Evolutionary conservation across 2,888 invertebrate genomes (phyloP).

Genomic region (Cheilosia grossa): DNA sequence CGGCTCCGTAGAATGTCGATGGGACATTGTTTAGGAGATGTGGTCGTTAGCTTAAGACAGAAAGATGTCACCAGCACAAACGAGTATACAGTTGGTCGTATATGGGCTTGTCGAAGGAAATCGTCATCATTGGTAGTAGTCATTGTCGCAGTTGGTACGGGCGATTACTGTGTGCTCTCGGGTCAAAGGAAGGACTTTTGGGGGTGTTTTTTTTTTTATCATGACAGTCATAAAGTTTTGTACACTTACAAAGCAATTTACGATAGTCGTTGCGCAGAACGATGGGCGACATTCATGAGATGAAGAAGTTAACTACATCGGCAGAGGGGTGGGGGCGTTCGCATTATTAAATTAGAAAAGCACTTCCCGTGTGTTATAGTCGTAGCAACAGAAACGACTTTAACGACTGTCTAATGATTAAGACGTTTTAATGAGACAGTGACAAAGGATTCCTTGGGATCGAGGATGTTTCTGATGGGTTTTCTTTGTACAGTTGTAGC

Average conservation of each 20-base stretch:
- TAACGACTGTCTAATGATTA: conserved; percentile 32
- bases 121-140: conserved; percentile 9
- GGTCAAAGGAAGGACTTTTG: conserved; percentile 22
- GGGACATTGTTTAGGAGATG: background rate
- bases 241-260: conserved; percentile 43
- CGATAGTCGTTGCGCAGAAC: conserved; percentile 8
- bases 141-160: conserved; percentile 35
- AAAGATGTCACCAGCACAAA: background rate
- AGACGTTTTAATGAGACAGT: conserved; percentile 29
- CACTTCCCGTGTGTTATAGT: background rate
- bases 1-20: conserved; percentile 15
- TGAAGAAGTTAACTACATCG: conserved; percentile 35
- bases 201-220: conserved; percentile 10
- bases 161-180: conserved; percentile 40
- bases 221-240: conserved; percentile 33
- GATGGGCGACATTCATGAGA: conserved; percentile 5
- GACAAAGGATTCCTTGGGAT: conserved; percentile 29
- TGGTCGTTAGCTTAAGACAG: conserved; percentile 35
- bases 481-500: conserved; percentile 26
- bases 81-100: background rate
- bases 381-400: conserved; percentile 8
- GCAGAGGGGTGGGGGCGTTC: background rate
- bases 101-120: conserved; percentile 24
- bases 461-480: conserved; percentile 34
- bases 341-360: conserved; percentile 32